A percentile compares a stretch with the other conserved stretches of the same genome.
Evolutionary conservation across 2,797 vertebrate genomes (phyloP).

Genomic region (Dallia pectoralis): DNA sequence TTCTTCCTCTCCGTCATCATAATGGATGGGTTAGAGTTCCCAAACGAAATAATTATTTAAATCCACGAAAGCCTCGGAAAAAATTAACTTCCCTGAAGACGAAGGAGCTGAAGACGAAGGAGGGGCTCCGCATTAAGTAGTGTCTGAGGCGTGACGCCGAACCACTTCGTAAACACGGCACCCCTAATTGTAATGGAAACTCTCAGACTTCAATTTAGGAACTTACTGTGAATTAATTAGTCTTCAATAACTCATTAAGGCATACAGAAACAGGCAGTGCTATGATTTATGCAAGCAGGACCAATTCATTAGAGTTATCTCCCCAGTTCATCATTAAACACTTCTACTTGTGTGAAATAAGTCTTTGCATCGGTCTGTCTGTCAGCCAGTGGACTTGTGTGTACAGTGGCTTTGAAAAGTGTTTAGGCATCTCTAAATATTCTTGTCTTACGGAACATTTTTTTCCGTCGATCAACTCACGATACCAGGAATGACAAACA

Average conservation of each 20-base stretch:
- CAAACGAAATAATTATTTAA: conserved; percentile 48
- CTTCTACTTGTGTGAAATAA: background rate
- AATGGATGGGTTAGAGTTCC: conserved; percentile 32
- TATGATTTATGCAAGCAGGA: conserved; percentile 33
- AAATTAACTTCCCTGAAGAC: conserved; percentile 29
- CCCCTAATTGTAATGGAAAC: conserved; percentile 41
- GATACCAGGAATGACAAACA: too few species aligned
- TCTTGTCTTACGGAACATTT: too few species aligned
- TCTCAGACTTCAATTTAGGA: conserved; percentile 42
- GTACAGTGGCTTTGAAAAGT: background rate
- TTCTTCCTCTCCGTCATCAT: conserved; percentile 38
- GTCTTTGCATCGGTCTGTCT: background rate
- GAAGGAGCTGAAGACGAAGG: conserved; percentile 23
- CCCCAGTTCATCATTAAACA: conserved; percentile 13
- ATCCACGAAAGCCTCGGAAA: conserved; percentile 45
- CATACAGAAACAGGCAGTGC: conserved; percentile 22
- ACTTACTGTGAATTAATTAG: conserved; percentile 59
- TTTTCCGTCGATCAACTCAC: too few species aligned
- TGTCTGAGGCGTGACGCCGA: conserved; percentile 41
- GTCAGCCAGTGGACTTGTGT: background rate
- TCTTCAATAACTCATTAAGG: conserved; percentile 54
- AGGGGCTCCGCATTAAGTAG: conserved; percentile 26
- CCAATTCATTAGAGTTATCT: conserved; percentile 49
- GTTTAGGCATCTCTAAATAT: too few species aligned
- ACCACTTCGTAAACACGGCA: conserved; percentile 52